A percentile compares a stretch with the other conserved stretches of the same genome.
These are phyloP conservation scores for Octonoba sinensis DNA, from an alignment of 2,888 invertebrate genomes.

Conservation along the genomic window DNA sequence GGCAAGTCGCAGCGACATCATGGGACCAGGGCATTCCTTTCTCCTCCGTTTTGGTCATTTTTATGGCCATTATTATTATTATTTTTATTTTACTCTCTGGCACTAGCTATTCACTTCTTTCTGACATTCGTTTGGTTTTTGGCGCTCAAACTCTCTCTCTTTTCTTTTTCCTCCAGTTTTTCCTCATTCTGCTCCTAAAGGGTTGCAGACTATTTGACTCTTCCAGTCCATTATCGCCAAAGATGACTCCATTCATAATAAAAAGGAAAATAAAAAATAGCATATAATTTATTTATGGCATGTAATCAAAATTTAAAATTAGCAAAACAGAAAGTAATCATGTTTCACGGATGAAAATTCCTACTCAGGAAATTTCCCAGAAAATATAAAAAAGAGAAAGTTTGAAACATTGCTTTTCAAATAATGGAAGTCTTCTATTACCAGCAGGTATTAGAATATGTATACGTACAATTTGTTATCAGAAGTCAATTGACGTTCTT, in stretches of 20 bases:
- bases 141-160: constrained; percentile 28
- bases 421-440: no score
- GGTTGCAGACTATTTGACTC: constrained; percentile 41
- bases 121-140: constrained; percentile 40
- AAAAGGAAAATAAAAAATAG: background rate
- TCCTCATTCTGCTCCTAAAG: constrained; percentile 24
- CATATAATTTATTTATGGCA: no score
- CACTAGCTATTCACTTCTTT: constrained; percentile 42
- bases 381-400: no score
- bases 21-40: constrained; percentile 20
- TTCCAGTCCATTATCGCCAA: constrained; percentile 31
- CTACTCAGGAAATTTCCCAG: background rate
- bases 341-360: background rate
- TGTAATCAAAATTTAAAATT: no score
- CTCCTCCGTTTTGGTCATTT: constrained; percentile 25
- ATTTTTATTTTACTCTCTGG: constrained; percentile 30
- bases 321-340: no score
- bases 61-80: constrained; percentile 26
- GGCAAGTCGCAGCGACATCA: constrained; percentile 56
- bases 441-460: no score
- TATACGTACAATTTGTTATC: background rate
- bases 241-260: constrained; percentile 4
- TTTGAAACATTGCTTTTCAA: background rate
- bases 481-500: background rate
- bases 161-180: constrained; percentile 5